Percentiles rank a stretch among this genome's conserved stretches.
Conservation (phyloP, 2,888 invertebrate species). For the Lepidochrysops patricia region DNA sequence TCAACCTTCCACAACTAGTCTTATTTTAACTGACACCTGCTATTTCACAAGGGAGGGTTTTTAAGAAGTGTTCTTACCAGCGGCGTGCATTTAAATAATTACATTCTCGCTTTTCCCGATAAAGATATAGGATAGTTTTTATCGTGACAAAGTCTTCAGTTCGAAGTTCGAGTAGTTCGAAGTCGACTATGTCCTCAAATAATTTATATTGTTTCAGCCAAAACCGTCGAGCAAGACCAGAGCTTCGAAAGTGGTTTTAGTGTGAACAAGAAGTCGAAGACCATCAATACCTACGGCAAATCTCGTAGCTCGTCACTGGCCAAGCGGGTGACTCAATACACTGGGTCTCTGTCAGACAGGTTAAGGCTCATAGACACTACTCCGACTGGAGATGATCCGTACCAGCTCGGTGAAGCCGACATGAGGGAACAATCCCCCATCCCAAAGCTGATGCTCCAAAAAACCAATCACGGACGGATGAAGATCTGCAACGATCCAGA, state of each 20-base stretch:
- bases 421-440: constrained; percentile 65
- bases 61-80: too few relatives aligned
- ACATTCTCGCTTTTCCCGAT: too few relatives aligned
- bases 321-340: constrained; percentile 41
- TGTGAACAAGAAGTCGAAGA: constrained; percentile 53
- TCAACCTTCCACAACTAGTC: neutral
- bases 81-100: neutral
- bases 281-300: constrained; percentile 54
- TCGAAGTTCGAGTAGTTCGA: too few relatives aligned
- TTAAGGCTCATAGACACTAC: constrained; percentile 59
- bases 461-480: constrained; percentile 48
- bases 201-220: constrained; percentile 33
- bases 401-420: constrained; percentile 62
- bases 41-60: too few relatives aligned
- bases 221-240: constrained; percentile 39
- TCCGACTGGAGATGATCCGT: constrained; percentile 62
- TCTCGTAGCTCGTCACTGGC: constrained; percentile 32
- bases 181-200: too few relatives aligned
- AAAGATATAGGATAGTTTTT: too few relatives aligned
- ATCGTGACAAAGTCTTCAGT: too few relatives aligned
- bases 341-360: constrained; percentile 54
- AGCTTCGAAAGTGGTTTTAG: constrained; percentile 36
- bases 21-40: too few relatives aligned
- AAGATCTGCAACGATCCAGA: constrained; percentile 37
- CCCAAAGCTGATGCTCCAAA: constrained; percentile 61